These are phyloP conservation scores for Spea bombifrons DNA, from an alignment of 2,113 vertebrate genomes.

Conservation along the genomic window DNA sequence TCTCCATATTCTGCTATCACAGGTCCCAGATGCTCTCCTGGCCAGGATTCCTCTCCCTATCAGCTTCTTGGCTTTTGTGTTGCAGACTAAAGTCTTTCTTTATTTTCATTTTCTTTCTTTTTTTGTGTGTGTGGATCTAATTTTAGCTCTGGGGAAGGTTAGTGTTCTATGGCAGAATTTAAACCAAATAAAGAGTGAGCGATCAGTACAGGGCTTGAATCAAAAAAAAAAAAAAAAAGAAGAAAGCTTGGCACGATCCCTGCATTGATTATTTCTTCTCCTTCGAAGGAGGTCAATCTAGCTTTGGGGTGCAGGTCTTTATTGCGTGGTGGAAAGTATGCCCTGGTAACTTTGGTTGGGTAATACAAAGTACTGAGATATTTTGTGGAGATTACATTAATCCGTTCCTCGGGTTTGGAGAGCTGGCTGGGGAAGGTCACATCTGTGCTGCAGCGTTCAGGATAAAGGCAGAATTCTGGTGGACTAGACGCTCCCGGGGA, in stretches of 20 bases:
- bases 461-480: slow-evolving; percentile 38
- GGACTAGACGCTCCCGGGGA: slow-evolving; percentile 35
- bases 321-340: background rate
- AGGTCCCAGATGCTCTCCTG: slow-evolving; percentile 42
- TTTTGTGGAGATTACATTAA: slow-evolving; percentile 46
- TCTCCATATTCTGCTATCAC: slow-evolving; percentile 39
- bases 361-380: slow-evolving; percentile 22
- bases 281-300: background rate
- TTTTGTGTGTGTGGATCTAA: slow-evolving; percentile 38
- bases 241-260: background rate
- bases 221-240: background rate
- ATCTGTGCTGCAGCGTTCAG: slow-evolving; percentile 37
- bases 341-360: slow-evolving; percentile 40
- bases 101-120: background rate
- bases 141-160: slow-evolving; percentile 40
- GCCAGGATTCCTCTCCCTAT: slow-evolving; percentile 14
- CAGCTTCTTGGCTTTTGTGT: slow-evolving; percentile 34
- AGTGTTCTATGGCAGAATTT: slow-evolving; percentile 24
- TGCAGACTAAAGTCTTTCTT: slow-evolving; percentile 25
- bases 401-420: slow-evolving; percentile 37
- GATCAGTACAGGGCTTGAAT: slow-evolving; percentile 23
- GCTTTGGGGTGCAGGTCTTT: slow-evolving; percentile 1
- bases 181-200: slow-evolving; percentile 20
- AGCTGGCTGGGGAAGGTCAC: slow-evolving; percentile 42
- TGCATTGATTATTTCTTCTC: slow-evolving; percentile 15